These are phyloP conservation scores for Melanotaenia parkinsoni DNA, from an alignment of 2,797 vertebrate genomes.

Conservation along the genomic window DNA sequence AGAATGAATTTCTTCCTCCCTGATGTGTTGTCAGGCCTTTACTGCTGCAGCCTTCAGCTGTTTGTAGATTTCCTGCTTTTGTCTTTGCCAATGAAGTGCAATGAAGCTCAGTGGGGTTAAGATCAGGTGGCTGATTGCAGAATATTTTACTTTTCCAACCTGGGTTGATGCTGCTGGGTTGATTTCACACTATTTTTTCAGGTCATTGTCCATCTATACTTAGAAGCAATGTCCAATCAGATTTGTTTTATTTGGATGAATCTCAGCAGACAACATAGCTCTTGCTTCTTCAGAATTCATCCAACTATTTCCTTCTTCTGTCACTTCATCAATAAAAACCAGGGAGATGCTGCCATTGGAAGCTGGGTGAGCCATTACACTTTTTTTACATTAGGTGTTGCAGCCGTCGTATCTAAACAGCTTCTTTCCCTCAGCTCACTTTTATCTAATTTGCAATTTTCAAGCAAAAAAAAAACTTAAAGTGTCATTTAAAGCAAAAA, in stretches of 20 bases:
- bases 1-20: neutral
- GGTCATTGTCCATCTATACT: neutral
- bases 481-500: neutral
- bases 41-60: neutral
- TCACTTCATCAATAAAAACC: neutral
- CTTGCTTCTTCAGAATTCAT: neutral
- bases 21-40: neutral
- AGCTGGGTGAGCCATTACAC: neutral
- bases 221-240: neutral
- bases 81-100: neutral
- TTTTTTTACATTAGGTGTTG: neutral
- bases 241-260: neutral
- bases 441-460: neutral
- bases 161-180: neutral
- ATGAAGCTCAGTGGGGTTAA: neutral
- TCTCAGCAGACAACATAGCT: constrained; percentile 1
- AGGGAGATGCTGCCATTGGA: neutral
- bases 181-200: neutral
- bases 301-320: neutral
- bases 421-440: neutral
- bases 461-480: neutral
- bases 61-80: neutral
- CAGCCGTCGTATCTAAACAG: neutral
- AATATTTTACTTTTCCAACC: neutral
- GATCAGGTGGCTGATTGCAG: constrained; percentile 6